Percentiles rank a stretch among this genome's conserved stretches.
Conservation (phyloP, 2,797 vertebrate species). For the Hypotaenidia philippensis region DNA sequence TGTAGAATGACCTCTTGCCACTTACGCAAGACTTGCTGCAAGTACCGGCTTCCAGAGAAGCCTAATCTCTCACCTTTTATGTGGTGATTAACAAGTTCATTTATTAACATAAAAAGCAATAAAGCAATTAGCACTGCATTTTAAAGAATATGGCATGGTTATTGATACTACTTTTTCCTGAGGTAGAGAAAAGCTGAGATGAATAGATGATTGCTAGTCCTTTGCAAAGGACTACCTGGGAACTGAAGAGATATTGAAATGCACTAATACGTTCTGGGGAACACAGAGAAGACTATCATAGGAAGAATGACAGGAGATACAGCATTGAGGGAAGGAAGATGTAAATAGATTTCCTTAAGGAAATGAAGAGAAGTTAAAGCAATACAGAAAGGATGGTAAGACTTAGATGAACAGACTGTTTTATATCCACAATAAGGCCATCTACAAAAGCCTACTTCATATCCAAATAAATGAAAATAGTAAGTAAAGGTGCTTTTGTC, state of each 20-base stretch:
- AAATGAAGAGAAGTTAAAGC: not conserved
- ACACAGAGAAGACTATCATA: not conserved
- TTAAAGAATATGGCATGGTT: not conserved
- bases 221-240: not conserved
- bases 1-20: not conserved
- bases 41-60: not conserved
- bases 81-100: not conserved
- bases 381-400: not conserved
- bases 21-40: not conserved
- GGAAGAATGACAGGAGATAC: not conserved
- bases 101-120: not conserved
- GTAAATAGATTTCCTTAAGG: not conserved
- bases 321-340: not conserved
- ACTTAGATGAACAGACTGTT: not conserved
- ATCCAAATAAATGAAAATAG: not conserved
- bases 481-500: not conserved
- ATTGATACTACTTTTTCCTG: not conserved
- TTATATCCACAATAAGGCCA: not conserved
- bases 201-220: not conserved
- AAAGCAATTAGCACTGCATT: not conserved
- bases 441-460: not conserved
- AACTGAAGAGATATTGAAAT: not conserved
- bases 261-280: not conserved
- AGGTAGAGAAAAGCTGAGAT: not conserved
- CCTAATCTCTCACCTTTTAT: not conserved